Conservation (phyloP, 92 coral and sea anemone genomes). For the Porites evermanni region DNA sequence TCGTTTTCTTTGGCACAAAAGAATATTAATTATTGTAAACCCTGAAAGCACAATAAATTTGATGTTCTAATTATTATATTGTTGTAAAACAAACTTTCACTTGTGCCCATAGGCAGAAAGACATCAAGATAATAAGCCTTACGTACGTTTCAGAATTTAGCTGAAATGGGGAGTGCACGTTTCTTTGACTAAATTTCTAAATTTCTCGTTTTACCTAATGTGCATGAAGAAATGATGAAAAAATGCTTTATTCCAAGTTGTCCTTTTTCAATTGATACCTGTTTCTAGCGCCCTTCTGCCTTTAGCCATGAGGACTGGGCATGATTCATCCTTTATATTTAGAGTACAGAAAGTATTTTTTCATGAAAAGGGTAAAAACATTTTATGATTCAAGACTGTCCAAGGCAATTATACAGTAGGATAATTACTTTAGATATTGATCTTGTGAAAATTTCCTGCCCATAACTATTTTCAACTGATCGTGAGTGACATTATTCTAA, state of each 20-base stretch:
- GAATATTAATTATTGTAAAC: background rate
- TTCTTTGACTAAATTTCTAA: background rate
- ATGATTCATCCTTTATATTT: background rate
- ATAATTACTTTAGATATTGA: background rate
- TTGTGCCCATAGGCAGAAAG: background rate
- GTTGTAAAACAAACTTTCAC: background rate
- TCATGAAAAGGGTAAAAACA: background rate
- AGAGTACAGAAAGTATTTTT: background rate
- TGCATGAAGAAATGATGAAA: background rate
- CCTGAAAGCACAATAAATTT: slow-evolving; percentile 1
- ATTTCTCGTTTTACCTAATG: background rate
- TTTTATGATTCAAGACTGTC: background rate
- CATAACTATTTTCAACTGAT: slow-evolving; percentile 8
- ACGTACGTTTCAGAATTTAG: background rate
- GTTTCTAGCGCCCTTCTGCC: background rate
- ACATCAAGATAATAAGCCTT: background rate
- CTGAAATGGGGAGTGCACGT: too few species aligned
- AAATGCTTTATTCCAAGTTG: background rate
- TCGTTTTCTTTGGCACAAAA: slow-evolving; percentile 25
- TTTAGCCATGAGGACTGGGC: background rate
- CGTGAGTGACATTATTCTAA: background rate
- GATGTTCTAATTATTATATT: background rate
- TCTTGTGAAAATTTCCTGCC: background rate
- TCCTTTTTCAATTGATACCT: background rate
- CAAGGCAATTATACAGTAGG: background rate